phyloP scores from a whole-genome alignment of 2,888 invertebrate genomes.

The Drosophila infuscata region DNA sequence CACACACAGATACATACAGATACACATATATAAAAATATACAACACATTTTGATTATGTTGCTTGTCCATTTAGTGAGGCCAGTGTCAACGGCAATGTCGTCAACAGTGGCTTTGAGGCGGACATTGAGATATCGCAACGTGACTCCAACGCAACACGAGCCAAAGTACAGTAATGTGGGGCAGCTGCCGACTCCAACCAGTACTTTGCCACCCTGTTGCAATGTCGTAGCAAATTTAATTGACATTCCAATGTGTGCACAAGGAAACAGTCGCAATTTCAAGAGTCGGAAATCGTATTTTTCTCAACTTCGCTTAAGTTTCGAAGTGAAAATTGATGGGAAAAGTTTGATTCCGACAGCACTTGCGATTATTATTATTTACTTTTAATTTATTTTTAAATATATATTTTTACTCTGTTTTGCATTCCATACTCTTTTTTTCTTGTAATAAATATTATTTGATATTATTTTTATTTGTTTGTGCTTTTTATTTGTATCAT shows the following conservation, averaged over 20 bases:
- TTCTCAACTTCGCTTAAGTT: conserved; percentile 21
- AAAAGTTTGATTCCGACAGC: conserved; percentile 47
- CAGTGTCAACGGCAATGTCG: conserved; percentile 55
- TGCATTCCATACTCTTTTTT: conserved; percentile 20
- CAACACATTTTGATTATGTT: conserved; percentile 65
- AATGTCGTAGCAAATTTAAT: conserved; percentile 44
- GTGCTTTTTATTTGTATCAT: conserved; percentile 23
- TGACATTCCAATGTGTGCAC: conserved; percentile 51
- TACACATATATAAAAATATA: conserved; percentile 27
- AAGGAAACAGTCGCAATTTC: conserved; percentile 46
- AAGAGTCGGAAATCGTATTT: conserved; percentile 38
- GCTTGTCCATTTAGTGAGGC: conserved; percentile 74
- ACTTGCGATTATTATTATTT: conserved; percentile 53
- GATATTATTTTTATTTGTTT: conserved; percentile 12
- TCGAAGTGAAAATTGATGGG: conserved; percentile 29
- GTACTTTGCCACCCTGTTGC: conserved; percentile 23
- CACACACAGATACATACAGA: conserved; percentile 7
- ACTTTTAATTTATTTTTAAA: conserved; percentile 44
- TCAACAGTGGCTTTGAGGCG: conserved; percentile 67
- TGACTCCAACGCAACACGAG: conserved; percentile 42
- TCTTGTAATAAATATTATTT: conserved; percentile 54
- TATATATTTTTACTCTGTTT: conserved; percentile 25
- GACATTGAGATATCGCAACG: conserved; percentile 80
- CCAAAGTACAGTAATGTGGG: conserved; percentile 58
- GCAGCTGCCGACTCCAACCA: neutral